Base-by-base conservation (phyloP, 1,140 invertebrate genomes). In the Achatina immaculata region DNA sequence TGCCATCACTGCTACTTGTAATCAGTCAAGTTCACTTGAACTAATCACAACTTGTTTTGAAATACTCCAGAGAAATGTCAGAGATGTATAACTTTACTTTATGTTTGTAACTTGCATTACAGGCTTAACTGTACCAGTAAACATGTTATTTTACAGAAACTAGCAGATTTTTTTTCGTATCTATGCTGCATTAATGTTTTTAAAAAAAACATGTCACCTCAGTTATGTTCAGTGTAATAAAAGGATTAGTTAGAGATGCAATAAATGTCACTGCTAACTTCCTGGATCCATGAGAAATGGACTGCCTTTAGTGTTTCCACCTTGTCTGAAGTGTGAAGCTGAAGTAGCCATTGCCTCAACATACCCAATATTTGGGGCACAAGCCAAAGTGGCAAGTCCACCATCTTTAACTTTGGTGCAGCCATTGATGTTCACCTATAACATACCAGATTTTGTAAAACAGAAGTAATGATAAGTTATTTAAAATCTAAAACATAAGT, bases 271-370 rank as follows among this genome's bases (percentile, higher is more conserved):
- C 0, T 0, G 24, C 79, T 71, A 36, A 81, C 80, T 71, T 36
- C 28, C 65, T 7, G 72, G 58, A 34, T 84, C 76, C 19, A 68
- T 48, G 1, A 84, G 68, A 2, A 82, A 68, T 28, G 83, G 83
- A 73, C 83, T 82, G 24, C 83, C 83, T 45, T 68, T 80, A 19
- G 81, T 77, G 28, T 80, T 62, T 31, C 55, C 78, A 45, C 34
- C 45, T 34, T 83, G 34, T 0, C 55, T 68, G 21, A 81, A 34
- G 45, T 83, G 74, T 28, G 66, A 45, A 31, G 81, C 74, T 31
- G 66, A 72, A 14, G 82, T 83, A 48, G 82, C 82, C 78, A 83
- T 83, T 31, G 82, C 82, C 14, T 79, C 43, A 31, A 79, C 78
- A 38, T 69, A 45, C 28, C 69, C 48, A 16, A 74, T 65, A 34